Conservation (phyloP, 2,888 invertebrate species). For the Acleris literana region DNA sequence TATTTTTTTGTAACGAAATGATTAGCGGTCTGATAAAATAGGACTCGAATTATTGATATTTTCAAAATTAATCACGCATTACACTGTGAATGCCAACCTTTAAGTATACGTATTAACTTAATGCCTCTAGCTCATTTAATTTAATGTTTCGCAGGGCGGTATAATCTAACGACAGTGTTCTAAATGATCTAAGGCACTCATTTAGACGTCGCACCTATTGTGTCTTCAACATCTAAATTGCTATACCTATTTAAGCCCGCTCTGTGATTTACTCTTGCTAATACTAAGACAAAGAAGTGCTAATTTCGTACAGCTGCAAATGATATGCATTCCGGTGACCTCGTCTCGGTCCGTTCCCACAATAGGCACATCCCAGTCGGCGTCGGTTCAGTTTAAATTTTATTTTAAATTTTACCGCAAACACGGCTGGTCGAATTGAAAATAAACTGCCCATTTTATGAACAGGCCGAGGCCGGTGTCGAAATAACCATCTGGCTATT, state of each 20-base stretch:
- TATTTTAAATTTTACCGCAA: constrained; percentile 61
- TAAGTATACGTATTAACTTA: too few relatives aligned
- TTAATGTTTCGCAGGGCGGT: not conserved
- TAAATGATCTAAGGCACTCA: constrained; percentile 6
- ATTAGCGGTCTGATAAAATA: too few relatives aligned
- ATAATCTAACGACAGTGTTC: not conserved
- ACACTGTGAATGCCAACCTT: too few relatives aligned
- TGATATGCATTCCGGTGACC: constrained; percentile 52
- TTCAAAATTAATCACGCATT: too few relatives aligned
- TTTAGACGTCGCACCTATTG: constrained; percentile 22
- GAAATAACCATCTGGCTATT: constrained; percentile 55
- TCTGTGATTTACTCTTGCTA: constrained; percentile 42
- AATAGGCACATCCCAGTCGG: constrained; percentile 42
- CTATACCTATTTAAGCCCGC: constrained; percentile 27
- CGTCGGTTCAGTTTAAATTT: constrained; percentile 39
- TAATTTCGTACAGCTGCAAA: constrained; percentile 50
- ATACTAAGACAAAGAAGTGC: constrained; percentile 52
- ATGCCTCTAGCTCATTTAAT: not conserved
- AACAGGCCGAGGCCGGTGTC: constrained; percentile 61
- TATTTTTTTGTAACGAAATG: too few relatives aligned
- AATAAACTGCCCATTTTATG: constrained; percentile 72
- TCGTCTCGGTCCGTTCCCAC: constrained; percentile 45
- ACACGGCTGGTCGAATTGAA: constrained; percentile 62
- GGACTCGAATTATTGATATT: too few relatives aligned
- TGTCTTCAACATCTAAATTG: constrained; percentile 23